Evolutionary conservation across 2,113 vertebrate species (phyloP).

Genomic region (Montifringilla adamsi): DNA sequence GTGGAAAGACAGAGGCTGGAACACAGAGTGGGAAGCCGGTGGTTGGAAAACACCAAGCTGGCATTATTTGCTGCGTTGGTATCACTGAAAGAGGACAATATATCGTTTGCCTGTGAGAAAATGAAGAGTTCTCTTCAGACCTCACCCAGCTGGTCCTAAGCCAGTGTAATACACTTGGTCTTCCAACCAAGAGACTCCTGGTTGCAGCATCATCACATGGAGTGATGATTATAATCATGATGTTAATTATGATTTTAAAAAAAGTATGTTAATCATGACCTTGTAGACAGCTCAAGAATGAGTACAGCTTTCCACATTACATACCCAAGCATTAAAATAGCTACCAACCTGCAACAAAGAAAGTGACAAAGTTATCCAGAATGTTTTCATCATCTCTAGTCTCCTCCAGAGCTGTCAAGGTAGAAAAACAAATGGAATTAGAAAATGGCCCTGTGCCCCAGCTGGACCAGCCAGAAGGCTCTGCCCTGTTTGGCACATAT

Average conservation of each 20-base stretch:
- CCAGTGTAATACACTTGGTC: background rate
- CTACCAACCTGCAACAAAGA: slow-evolving; percentile 89
- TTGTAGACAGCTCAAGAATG: background rate
- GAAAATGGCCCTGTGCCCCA: background rate
- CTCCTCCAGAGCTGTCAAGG: slow-evolving; percentile 75
- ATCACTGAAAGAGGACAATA: background rate
- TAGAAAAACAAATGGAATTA: background rate
- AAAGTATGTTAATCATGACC: background rate
- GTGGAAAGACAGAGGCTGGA: background rate
- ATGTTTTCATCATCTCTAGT: slow-evolving; percentile 82
- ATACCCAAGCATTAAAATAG: background rate
- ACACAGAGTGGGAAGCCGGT: background rate
- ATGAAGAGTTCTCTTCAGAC: background rate
- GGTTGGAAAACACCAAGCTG: background rate
- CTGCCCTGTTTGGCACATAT: background rate
- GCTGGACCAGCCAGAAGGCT: background rate
- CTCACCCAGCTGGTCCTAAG: background rate
- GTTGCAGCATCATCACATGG: background rate
- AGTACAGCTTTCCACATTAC: background rate
- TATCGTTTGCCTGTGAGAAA: background rate
- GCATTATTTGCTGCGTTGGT: background rate
- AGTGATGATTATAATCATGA: background rate
- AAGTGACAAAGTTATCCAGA: slow-evolving; percentile 91
- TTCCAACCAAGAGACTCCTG: background rate
- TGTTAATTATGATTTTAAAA: background rate